These are phyloP conservation scores for Cheilosia vulpina DNA, from an alignment of 2,888 invertebrate species.

Conservation along the genomic window DNA sequence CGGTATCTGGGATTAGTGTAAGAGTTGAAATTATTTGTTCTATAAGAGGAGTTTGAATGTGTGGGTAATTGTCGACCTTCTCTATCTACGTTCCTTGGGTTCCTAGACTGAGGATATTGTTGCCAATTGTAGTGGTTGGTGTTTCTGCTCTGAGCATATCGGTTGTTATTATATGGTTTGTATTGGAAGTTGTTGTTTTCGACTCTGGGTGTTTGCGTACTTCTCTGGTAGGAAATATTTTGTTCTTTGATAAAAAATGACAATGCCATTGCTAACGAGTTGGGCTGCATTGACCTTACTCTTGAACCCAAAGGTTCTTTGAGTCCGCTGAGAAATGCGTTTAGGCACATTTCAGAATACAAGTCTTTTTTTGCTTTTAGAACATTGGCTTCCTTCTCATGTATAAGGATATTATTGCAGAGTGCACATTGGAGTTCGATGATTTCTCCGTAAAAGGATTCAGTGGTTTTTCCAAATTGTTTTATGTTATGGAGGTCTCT, in stretches of 20 bases:
- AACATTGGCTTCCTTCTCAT: slow-evolving; percentile 62
- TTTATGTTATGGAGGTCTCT: no score
- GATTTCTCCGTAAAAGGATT: slow-evolving; percentile 73
- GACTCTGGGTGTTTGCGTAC: background rate
- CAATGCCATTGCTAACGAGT: slow-evolving; percentile 32
- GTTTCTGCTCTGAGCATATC: background rate
- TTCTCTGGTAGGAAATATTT: slow-evolving; percentile 30
- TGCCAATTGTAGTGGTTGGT: background rate
- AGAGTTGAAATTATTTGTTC: slow-evolving; percentile 20
- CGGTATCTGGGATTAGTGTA: slow-evolving; percentile 1
- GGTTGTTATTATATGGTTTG: slow-evolving; percentile 22
- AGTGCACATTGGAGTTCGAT: slow-evolving; percentile 74
- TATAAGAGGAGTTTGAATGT: slow-evolving; percentile 21
- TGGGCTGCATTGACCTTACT: slow-evolving; percentile 75
- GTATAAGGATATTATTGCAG: slow-evolving; percentile 70
- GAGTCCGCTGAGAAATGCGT: slow-evolving; percentile 68
- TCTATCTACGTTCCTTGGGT: no score
- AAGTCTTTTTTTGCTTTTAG: slow-evolving; percentile 70
- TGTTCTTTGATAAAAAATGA: slow-evolving; percentile 19
- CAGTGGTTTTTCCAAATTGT: background rate
- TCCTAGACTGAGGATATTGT: background rate
- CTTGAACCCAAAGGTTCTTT: slow-evolving; percentile 74
- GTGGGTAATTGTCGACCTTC: background rate
- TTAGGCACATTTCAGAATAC: slow-evolving; percentile 75
- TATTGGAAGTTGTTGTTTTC: no score